Percentiles rank a stretch among this genome's conserved stretches.
These are phyloP conservation scores for Pantherophis alleghaniensis DNA, from an alignment of 2,797 vertebrate species.

Conservation along the genomic window DNA sequence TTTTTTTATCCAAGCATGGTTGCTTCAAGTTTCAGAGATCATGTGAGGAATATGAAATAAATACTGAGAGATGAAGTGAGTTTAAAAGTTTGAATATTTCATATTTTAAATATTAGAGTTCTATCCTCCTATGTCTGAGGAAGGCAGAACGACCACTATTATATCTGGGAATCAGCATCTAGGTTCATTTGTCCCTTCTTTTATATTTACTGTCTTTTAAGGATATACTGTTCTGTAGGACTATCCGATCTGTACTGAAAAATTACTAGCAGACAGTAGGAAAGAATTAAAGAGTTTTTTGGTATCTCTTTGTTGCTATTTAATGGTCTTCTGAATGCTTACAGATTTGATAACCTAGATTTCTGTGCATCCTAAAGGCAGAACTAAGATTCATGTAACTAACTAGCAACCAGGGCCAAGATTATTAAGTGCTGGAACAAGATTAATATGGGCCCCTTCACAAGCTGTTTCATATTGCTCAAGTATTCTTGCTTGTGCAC, in stretches of 20 bases:
- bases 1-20: background rate
- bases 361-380: background rate
- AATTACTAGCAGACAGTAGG: background rate
- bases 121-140: background rate
- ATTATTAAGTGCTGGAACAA: no score
- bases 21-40: background rate
- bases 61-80: background rate
- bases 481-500: no score
- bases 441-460: no score
- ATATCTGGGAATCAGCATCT: background rate
- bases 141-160: background rate
- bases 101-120: background rate
- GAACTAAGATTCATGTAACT: background rate
- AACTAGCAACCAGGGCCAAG: background rate
- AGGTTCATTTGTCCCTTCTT: background rate
- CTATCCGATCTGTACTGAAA: background rate
- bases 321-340: background rate
- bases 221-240: background rate
- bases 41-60: background rate
- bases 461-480: no score
- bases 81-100: background rate
- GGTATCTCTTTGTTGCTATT: background rate
- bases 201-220: background rate
- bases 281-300: background rate
- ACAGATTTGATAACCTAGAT: background rate